Evolutionary conservation across 2,797 vertebrate species (phyloP).

Genomic region (Gymnoscopelus microlampas): DNA sequence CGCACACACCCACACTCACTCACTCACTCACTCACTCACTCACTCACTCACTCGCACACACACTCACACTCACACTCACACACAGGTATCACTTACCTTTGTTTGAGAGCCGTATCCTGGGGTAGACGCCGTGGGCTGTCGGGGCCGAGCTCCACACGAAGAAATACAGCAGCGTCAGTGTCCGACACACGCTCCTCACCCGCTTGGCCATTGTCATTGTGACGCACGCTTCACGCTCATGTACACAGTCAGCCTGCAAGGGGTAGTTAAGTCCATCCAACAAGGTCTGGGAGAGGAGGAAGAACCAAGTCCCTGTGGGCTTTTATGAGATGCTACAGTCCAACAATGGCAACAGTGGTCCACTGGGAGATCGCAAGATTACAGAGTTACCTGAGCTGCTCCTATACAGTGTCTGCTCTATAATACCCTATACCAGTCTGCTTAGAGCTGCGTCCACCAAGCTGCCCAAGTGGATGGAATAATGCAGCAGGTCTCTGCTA

Average conservation of each 20-base stretch:
- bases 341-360: constrained; percentile 15
- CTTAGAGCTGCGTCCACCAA: constrained; percentile 69
- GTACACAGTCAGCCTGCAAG: constrained; percentile 34
- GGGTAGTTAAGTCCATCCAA: constrained; percentile 34
- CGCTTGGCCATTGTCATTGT: constrained; percentile 68
- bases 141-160: constrained; percentile 59
- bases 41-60: background rate
- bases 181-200: constrained; percentile 52
- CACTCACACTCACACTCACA: constrained; percentile 8
- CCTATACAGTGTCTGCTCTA: constrained; percentile 57
- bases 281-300: constrained; percentile 34
- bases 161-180: constrained; percentile 66
- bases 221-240: constrained; percentile 34
- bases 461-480: no score
- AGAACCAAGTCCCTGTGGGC: constrained; percentile 25
- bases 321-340: constrained; percentile 8
- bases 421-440: constrained; percentile 63
- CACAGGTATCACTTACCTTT: constrained; percentile 82
- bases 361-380: constrained; percentile 31
- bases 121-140: constrained; percentile 76
- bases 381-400: constrained; percentile 48
- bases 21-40: background rate
- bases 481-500: background rate
- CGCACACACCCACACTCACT: background rate
- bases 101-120: constrained; percentile 87